Percentiles rank a stretch among this genome's conserved stretches.
Evolutionary conservation across 2,888 invertebrate species (phyloP).

Genomic region (Phasia obesa): DNA sequence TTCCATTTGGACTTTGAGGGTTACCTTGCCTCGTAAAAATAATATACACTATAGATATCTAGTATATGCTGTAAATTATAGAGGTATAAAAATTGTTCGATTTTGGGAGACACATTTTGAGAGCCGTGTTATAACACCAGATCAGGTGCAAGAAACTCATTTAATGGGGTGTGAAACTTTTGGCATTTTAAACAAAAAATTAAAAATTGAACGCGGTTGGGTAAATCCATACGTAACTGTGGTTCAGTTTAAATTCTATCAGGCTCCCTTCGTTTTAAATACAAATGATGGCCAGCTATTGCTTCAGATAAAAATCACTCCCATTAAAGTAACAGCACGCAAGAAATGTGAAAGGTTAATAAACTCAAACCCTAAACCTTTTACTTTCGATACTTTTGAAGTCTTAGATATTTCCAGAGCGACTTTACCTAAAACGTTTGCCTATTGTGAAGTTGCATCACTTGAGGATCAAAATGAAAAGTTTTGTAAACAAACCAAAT

Average conservation of each 20-base stretch:
- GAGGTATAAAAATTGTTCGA: conserved; percentile 82
- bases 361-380: background rate
- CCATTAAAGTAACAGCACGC: conserved; percentile 45
- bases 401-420: no score
- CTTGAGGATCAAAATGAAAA: conserved; percentile 60
- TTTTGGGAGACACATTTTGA: conserved; percentile 91
- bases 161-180: conserved; percentile 84
- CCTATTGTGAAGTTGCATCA: conserved; percentile 63
- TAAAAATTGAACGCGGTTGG: conserved; percentile 89
- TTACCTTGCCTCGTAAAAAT: conserved; percentile 20
- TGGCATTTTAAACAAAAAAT: conserved; percentile 84
- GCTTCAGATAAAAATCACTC: conserved; percentile 82
- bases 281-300: conserved; percentile 72
- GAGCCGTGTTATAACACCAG: conserved; percentile 84
- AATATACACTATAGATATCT: conserved; percentile 86
- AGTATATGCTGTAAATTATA: conserved; percentile 81
- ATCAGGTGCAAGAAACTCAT: conserved; percentile 74
- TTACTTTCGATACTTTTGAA: no score
- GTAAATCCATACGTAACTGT: conserved; percentile 87
- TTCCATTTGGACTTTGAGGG: conserved; percentile 39
- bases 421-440: conserved; percentile 40
- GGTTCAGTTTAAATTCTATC: conserved; percentile 91
- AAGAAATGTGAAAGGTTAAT: conserved; percentile 4
- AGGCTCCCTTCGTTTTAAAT: conserved; percentile 86
- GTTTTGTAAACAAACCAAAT: conserved; percentile 82